Conservation (phyloP, 2,888 invertebrate genomes). For the Smittia aterrima region DNA sequence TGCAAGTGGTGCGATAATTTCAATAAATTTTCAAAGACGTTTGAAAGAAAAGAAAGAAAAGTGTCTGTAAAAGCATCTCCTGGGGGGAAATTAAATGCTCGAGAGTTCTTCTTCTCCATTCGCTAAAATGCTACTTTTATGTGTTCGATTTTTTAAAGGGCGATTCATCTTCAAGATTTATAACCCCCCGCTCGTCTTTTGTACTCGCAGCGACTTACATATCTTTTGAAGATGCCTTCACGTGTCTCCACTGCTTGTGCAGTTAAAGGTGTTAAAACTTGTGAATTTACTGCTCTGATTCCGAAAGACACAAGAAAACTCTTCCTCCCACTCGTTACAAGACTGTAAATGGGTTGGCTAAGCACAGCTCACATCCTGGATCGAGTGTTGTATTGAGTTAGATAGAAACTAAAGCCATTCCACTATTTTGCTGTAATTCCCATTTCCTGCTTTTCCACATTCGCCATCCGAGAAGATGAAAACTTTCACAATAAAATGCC, state of each 20-base stretch:
- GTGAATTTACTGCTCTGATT: slow-evolving; percentile 39
- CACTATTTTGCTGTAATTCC: not conserved
- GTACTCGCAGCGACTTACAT: slow-evolving; percentile 17
- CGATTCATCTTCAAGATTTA: slow-evolving; percentile 42
- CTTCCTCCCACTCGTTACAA: not conserved
- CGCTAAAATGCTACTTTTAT: slow-evolving; percentile 12
- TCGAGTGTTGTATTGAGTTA: not conserved
- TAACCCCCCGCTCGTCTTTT: slow-evolving; percentile 33
- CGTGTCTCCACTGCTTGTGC: slow-evolving; percentile 8
- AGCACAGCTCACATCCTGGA: not conserved
- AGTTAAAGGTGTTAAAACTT: slow-evolving; percentile 36
- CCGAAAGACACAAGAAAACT: not conserved
- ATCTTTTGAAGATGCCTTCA: slow-evolving; percentile 5
- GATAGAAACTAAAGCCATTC: not conserved
- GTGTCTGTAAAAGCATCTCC: slow-evolving; percentile 25
- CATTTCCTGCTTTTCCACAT: not conserved
- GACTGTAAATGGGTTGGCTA: not conserved
- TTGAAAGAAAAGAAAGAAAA: not conserved
- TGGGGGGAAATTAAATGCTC: slow-evolving; percentile 38
- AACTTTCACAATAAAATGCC: slow-evolving; percentile 40
- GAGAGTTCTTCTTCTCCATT: not conserved
- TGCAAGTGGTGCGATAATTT: slow-evolving; percentile 36
- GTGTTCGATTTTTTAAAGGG: slow-evolving; percentile 37
- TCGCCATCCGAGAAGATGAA: not conserved
- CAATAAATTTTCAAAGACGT: slow-evolving; percentile 39